These are phyloP conservation scores for Agelaius tricolor DNA, from an alignment of 2,113 vertebrate genomes.

Conservation along the genomic window DNA sequence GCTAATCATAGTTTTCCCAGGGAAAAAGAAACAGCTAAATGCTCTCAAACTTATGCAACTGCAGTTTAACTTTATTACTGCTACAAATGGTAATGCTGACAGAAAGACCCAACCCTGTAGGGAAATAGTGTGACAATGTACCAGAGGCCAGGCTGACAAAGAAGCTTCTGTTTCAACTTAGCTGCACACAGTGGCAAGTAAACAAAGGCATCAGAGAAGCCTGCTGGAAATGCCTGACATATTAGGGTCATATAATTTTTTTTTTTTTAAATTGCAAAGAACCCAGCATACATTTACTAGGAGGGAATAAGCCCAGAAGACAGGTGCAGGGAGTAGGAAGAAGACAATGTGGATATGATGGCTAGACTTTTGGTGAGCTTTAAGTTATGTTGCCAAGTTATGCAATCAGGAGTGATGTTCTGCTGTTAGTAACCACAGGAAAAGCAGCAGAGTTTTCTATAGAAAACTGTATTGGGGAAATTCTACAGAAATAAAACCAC, in stretches of 20 bases:
- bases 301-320: background rate
- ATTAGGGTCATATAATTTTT: conserved; percentile 8
- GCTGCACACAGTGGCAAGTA: conserved; percentile 36
- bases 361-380: background rate
- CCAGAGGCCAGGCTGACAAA: conserved; percentile 39
- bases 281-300: background rate
- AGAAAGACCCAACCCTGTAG: background rate
- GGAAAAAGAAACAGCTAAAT: conserved; percentile 3
- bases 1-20: background rate
- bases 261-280: background rate
- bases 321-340: background rate
- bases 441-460: background rate
- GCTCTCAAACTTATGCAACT: background rate
- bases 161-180: conserved; percentile 58
- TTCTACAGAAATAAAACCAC: background rate
- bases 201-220: conserved; percentile 52
- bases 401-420: background rate
- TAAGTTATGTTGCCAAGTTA: background rate
- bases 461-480: background rate
- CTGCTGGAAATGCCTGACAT: conserved; percentile 9
- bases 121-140: background rate
- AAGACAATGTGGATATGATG: fast-evolving
- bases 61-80: conserved; percentile 1
- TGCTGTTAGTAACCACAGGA: background rate
- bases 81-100: background rate